Base-by-base conservation (phyloP, 2,113 vertebrate species). In the Capreolus pygargus region DNA sequence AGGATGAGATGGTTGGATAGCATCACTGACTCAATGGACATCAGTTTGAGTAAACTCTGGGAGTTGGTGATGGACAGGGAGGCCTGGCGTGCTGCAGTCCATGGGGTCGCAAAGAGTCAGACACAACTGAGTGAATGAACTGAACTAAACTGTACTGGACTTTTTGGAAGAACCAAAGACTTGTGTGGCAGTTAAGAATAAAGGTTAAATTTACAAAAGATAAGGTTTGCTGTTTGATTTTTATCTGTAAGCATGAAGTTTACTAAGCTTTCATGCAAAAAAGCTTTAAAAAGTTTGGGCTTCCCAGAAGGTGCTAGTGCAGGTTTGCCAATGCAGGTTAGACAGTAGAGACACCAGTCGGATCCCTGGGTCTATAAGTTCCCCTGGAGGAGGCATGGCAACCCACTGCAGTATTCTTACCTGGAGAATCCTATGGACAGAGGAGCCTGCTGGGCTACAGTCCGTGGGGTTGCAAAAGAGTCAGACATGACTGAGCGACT, bases 71-170 rank as follows among this genome's bases (percentile, higher is more conserved):
- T 36, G n/a, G 11, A 23, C n/a, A 36, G 64, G 64, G 64, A 36
- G 64, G n/a, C 64, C 64, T 70, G 16, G 64, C 5, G 0, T 36
- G 9, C 64, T 36, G 64, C 17, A 19, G 9, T 70, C 2, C n/a
- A 12, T 12, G 19, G 19, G 5, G 5, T 70, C 2, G 0, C n/a
- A 36, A 21, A 11, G 64, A 70, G n/a, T 70, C 0, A 0, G n/a
- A 70, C n/a, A 36, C 0, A 1, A 70, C n/a, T 70, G n/a, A 70
- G n/a, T 21, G n/a, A 21, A 17, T 0, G 19, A 70, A 70, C n/a
- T 36, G 64, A 70, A 70, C 64, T 70, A 21, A 52, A n/a, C 79
- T 82, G 11, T 52, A 57, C 33, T 79, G 19, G 10, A 11, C 33
- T 33, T 61, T 78, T 43, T 25, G 1, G 33, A 61, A 79, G 91